phyloP scores from a whole-genome alignment of 35 echinoderm and acorn worm species.

The Heliocidaris tuberculata region DNA sequence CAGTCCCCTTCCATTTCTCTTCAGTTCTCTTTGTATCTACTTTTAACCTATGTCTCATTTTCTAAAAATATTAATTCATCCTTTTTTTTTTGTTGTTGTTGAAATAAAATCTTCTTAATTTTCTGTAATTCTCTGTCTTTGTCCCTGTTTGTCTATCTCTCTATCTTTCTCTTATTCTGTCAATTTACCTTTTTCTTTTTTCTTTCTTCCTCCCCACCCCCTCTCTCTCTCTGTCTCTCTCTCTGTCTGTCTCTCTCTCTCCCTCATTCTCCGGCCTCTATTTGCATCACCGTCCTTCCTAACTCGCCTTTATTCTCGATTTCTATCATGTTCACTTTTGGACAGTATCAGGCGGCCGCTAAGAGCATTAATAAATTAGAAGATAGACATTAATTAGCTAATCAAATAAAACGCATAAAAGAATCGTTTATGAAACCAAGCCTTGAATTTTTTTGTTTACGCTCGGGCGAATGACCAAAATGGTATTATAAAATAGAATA shows the following conservation, averaged over 20 bases:
- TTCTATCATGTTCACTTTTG: not conserved
- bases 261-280: no score
- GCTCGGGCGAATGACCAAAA: not conserved
- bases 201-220: no score
- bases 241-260: no score
- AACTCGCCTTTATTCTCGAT: not conserved
- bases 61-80: no score
- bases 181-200: no score
- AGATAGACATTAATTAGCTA: slow-evolving; percentile 3
- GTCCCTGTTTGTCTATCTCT: no score
- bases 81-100: no score
- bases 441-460: not conserved
- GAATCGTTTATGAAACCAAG: not conserved
- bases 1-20: not conserved
- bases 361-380: not conserved
- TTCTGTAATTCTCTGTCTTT: not conserved
- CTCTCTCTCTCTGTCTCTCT: no score
- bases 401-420: not conserved
- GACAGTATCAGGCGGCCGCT: not conserved
- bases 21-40: not conserved
- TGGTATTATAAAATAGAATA: not conserved
- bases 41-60: no score
- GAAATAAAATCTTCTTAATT: no score
- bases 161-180: no score
- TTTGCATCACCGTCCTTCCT: not conserved